Evolutionary conservation across 35 echinoderm and acorn worm genomes (phyloP), one percentile per base, ranked within the genome.

Genomic region (Amphiura filiformis): DNA sequence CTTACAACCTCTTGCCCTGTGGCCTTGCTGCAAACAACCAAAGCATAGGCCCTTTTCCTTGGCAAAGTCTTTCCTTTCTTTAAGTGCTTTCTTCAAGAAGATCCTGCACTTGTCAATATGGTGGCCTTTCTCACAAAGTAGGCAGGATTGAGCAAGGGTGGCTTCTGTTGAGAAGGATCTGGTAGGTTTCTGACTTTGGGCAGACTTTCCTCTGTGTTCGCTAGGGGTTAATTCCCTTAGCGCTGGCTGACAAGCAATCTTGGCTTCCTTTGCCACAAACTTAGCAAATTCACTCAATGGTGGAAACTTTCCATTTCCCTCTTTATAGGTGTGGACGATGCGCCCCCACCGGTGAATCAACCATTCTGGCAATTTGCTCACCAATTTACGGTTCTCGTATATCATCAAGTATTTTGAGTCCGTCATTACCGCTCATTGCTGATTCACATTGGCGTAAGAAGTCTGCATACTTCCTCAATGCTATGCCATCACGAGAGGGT

Each of bases 291-390:
- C 26, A 20, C 75, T 35, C 34, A 96, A 96, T 13, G 76, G 14
- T 22, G 94, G 83, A 56, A 70, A 96, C 32, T 35, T 39, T 42
- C 31, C 31, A 4, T 38, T 75, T 20, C 78, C 32, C 38, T 82
- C 38, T 37, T 76, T 89, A 26, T 35, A 35, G 0, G 84, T 84
- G 2, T 39, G 33, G 7, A 90, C 77, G 17, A 33, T 82, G 13
- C 94, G 82, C 7, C 39, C 34, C 87, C 87, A 93, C 40, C 82
- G 39, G 22, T 20, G 38, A 0, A 89, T 61, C 0, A 93, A 2
- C 82, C 86, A 90, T 0, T 82, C 38, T 36, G 94, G 87, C 35
- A 96, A 76, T 35, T 96, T 96, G 18, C 76, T 31, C 13, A 96
- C 12, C 47, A 95, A 35, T 41, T 80, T 91, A 26, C 34, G 12